Evolutionary conservation across 2,888 invertebrate genomes (phyloP).

Genomic region (Phasia obesa): DNA sequence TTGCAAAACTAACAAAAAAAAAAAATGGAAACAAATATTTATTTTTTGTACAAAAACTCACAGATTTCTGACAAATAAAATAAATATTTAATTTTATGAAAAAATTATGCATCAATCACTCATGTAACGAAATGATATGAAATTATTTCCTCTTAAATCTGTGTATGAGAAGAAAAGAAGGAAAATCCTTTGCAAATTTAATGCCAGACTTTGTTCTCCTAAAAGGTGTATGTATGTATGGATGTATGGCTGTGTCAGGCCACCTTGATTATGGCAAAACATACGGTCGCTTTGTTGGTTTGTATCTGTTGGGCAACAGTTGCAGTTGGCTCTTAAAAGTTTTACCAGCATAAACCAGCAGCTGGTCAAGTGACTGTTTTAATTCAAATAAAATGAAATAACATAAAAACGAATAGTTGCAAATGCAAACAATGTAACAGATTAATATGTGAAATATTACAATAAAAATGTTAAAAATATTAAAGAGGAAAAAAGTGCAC

Average conservation of each 20-base stretch:
- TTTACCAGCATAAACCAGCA: slow-evolving; percentile 68
- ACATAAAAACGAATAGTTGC: slow-evolving; percentile 43
- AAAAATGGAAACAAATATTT: slow-evolving; percentile 1
- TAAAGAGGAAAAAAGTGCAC: slow-evolving; percentile 20
- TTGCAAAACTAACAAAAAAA: slow-evolving; percentile 21
- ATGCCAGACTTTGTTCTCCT: slow-evolving; percentile 29
- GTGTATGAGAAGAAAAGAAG: not conserved
- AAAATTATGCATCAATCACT: slow-evolving; percentile 27
- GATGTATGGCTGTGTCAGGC: no score
- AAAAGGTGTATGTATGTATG: slow-evolving; percentile 19
- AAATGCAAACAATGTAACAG: slow-evolving; percentile 61
- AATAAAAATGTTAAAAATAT: slow-evolving; percentile 37
- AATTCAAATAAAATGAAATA: slow-evolving; percentile 66
- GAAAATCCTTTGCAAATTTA: slow-evolving; percentile 17
- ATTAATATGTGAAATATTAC: slow-evolving; percentile 64
- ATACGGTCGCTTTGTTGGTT: slow-evolving; percentile 28
- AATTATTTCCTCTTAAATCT: not conserved
- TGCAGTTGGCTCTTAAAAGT: slow-evolving; percentile 50
- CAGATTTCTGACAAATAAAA: not conserved
- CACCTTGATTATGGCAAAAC: slow-evolving; percentile 50
- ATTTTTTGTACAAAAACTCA: not conserved
- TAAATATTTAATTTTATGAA: slow-evolving; percentile 24
- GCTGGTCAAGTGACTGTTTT: slow-evolving; percentile 73
- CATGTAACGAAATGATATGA: not conserved
- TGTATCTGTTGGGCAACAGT: slow-evolving; percentile 35